Evolutionary conservation across 1,140 invertebrate species (phyloP).

Genomic region (Dicyema japonicum): DNA sequence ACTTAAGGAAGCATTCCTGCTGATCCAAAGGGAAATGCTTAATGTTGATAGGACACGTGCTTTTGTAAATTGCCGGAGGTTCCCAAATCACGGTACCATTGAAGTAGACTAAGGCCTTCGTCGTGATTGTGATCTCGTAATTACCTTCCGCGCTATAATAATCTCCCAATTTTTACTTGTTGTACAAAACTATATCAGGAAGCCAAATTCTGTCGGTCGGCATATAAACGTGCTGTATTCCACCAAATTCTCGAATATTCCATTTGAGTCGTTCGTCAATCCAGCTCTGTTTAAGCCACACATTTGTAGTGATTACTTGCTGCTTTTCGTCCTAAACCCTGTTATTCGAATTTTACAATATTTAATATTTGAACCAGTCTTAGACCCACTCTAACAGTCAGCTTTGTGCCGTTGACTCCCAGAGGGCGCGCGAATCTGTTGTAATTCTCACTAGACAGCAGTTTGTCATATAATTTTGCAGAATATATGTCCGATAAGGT

Average conservation of each 20-base stretch:
- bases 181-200: slow-evolving; percentile 20
- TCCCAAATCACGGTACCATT: slow-evolving; percentile 31
- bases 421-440: too few relatives aligned
- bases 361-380: too few relatives aligned
- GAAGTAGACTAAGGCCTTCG: slow-evolving; percentile 9
- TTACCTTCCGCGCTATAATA: background rate
- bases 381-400: too few relatives aligned
- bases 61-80: slow-evolving; percentile 29
- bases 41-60: slow-evolving; percentile 30
- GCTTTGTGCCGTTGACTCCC: too few relatives aligned
- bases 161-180: slow-evolving; percentile 10
- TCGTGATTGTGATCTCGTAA: background rate
- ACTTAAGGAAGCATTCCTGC: slow-evolving; percentile 28
- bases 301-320: slow-evolving; percentile 15
- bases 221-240: slow-evolving; percentile 38
- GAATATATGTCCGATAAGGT: too few relatives aligned
- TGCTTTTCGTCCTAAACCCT: slow-evolving; percentile 11
- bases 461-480: too few relatives aligned
- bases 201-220: slow-evolving; percentile 39
- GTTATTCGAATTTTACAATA: too few relatives aligned
- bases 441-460: too few relatives aligned
- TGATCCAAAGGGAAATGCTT: slow-evolving; percentile 32
- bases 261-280: slow-evolving; percentile 75
- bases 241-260: slow-evolving; percentile 69
- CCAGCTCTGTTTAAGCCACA: slow-evolving; percentile 30